A percentile compares a stretch with the other conserved stretches of the same genome.
phyloP scores from a whole-genome alignment of 1,140 invertebrate genomes.

The Drosophila albomicans region DNA sequence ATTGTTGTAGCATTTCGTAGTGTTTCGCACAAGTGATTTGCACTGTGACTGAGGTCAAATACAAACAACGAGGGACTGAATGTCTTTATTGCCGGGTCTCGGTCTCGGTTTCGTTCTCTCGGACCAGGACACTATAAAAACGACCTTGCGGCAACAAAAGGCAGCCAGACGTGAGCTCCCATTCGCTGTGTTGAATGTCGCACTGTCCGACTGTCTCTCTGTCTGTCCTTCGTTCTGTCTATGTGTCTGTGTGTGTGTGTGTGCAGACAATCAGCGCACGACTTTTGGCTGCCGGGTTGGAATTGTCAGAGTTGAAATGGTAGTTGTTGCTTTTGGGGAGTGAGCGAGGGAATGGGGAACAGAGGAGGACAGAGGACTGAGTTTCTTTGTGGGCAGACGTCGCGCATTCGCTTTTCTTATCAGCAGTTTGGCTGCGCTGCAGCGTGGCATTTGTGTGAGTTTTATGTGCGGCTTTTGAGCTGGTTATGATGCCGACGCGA shows the following conservation, averaged over 20 bases:
- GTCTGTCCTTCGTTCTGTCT: slow-evolving; percentile 3
- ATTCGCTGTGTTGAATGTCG: slow-evolving; percentile 12
- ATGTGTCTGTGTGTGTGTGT: slow-evolving; percentile 25
- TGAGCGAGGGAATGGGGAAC: background rate
- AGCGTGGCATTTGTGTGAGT: slow-evolving; percentile 79
- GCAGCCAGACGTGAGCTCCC: slow-evolving; percentile 49
- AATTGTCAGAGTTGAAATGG: slow-evolving; percentile 19
- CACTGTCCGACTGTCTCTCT: slow-evolving; percentile 12
- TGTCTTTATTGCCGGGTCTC: slow-evolving; percentile 49
- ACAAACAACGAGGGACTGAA: slow-evolving; percentile 61
- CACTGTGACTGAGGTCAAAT: slow-evolving; percentile 65
- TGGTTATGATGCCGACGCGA: slow-evolving; percentile 76
- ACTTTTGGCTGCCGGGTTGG: slow-evolving; percentile 50
- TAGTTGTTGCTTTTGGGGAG: background rate
- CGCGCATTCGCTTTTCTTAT: slow-evolving; percentile 68
- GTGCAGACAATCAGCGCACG: slow-evolving; percentile 59
- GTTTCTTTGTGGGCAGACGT: slow-evolving; percentile 36
- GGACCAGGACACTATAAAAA: slow-evolving; percentile 72
- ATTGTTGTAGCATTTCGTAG: slow-evolving; percentile 72
- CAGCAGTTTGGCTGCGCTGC: slow-evolving; percentile 75
- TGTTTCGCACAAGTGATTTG: slow-evolving; percentile 73
- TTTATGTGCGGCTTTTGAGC: slow-evolving; percentile 80
- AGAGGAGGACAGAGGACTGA: background rate
- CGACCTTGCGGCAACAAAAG: slow-evolving; percentile 80
- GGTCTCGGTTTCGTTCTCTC: slow-evolving; percentile 9